phyloP scores from a whole-genome alignment of 2,888 invertebrate species.

The Papilio demoleus region DNA sequence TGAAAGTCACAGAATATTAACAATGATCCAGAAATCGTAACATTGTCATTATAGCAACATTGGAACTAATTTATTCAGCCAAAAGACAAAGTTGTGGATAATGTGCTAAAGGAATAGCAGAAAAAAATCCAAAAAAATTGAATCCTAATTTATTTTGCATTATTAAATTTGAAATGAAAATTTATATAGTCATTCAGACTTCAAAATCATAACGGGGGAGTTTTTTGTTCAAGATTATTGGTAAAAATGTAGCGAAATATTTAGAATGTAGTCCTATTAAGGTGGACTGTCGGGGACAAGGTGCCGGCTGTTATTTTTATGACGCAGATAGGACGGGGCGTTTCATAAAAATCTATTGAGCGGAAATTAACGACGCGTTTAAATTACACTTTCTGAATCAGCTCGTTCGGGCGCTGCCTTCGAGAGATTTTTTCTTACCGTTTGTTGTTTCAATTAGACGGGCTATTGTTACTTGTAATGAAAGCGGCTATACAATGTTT shows the following conservation, averaged over 20 bases:
- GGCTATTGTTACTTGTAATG: conserved; percentile 19
- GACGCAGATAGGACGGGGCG: conserved; percentile 34
- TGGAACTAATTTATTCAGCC: too few relatives aligned
- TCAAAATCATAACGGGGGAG: conserved; percentile 6
- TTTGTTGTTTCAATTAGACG: conserved; percentile 33
- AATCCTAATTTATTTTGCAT: background rate
- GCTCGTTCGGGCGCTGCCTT: conserved; percentile 13
- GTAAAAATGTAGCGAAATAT: conserved; percentile 35
- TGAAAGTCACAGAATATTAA: too few relatives aligned
- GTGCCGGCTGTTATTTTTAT: conserved; percentile 34
- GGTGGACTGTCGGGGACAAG: conserved; percentile 31
- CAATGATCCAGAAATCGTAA: too few relatives aligned
- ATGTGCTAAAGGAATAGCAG: background rate
- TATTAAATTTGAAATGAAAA: conserved; percentile 41
- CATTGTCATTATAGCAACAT: too few relatives aligned
- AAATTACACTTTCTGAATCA: conserved; percentile 34
- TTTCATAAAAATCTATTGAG: conserved; percentile 42
- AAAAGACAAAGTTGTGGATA: too few relatives aligned
- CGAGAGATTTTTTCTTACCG: conserved; percentile 19
- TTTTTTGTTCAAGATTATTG: conserved; percentile 20
- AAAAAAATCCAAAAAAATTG: background rate
- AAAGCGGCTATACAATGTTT: conserved; percentile 7
- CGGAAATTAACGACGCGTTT: conserved; percentile 40
- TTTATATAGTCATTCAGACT: background rate
- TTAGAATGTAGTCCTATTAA: conserved; percentile 30